phyloP scores from a whole-genome alignment of 2,888 invertebrate species.

The Cheilosia grossa region DNA sequence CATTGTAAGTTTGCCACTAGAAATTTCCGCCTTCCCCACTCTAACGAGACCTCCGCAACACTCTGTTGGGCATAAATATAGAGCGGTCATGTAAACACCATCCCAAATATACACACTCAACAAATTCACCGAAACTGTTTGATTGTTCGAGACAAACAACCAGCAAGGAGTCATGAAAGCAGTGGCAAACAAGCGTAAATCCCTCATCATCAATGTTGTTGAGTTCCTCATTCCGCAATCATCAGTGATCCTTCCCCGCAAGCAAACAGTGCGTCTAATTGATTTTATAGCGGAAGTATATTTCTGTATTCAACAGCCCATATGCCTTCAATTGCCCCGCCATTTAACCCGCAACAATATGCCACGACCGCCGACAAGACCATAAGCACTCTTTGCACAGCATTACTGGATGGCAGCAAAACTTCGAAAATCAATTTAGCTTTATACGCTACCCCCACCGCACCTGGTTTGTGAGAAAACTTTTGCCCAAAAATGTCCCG shows the following conservation, averaged over 20 bases:
- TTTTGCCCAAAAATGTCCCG: not conserved
- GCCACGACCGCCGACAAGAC: not conserved
- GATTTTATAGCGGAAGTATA: not conserved
- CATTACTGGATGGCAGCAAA: not conserved
- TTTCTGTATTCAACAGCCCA: constrained; percentile 7
- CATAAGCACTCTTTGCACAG: not conserved
- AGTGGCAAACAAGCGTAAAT: too few species aligned
- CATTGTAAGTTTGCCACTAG: too few species aligned
- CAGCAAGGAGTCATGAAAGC: too few species aligned
- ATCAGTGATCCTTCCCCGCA: not conserved
- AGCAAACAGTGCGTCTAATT: not conserved
- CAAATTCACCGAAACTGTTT: too few species aligned
- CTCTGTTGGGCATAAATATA: too few species aligned
- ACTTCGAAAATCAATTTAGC: constrained; percentile 34
- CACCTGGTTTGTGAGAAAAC: not conserved
- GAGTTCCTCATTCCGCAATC: too few species aligned
- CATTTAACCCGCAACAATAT: not conserved
- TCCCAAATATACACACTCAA: too few species aligned
- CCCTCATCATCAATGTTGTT: too few species aligned
- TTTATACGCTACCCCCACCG: constrained; percentile 1
- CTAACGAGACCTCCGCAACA: too few species aligned
- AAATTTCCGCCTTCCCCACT: too few species aligned
- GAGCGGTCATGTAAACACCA: too few species aligned
- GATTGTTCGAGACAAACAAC: too few species aligned
- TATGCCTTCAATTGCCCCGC: constrained; percentile 27